Conservation (phyloP, 2,113 vertebrate species). For the Psettodes erumei region DNA sequence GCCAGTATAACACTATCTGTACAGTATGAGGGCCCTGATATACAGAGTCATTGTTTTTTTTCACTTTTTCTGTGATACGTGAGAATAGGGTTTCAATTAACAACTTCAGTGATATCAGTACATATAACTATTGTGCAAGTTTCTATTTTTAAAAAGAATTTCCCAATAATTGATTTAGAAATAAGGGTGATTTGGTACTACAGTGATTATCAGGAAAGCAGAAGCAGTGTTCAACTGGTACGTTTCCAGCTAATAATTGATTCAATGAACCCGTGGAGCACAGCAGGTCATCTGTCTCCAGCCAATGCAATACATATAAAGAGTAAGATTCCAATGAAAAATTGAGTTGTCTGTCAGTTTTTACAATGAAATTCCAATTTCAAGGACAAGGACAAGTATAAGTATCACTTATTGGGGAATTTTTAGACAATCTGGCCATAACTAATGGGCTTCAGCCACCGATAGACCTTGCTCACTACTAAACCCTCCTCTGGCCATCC, state of each 20-base stretch:
- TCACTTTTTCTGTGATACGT: slow-evolving; percentile 6
- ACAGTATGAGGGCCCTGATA: background rate
- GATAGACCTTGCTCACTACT: background rate
- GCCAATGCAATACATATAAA: background rate
- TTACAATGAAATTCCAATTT: background rate
- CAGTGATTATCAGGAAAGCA: background rate
- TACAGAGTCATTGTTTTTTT: slow-evolving; percentile 9
- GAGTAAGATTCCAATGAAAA: background rate
- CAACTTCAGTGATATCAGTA: background rate
- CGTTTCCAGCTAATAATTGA: background rate
- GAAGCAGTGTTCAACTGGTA: background rate
- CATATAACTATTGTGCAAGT: background rate
- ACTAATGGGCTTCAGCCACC: background rate
- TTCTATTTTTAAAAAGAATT: background rate
- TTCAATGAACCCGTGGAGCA: background rate
- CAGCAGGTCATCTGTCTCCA: background rate
- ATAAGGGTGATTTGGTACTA: background rate
- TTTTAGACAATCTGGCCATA: background rate
- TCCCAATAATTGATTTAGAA: background rate
- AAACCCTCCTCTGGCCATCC: background rate
- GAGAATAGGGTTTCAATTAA: background rate
- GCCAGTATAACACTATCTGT: background rate
- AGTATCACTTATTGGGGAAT: background rate
- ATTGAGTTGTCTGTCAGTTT: background rate
- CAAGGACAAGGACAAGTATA: background rate